Base-by-base conservation (phyloP, 2,888 invertebrate genomes). In the Eristalis tenax region DNA sequence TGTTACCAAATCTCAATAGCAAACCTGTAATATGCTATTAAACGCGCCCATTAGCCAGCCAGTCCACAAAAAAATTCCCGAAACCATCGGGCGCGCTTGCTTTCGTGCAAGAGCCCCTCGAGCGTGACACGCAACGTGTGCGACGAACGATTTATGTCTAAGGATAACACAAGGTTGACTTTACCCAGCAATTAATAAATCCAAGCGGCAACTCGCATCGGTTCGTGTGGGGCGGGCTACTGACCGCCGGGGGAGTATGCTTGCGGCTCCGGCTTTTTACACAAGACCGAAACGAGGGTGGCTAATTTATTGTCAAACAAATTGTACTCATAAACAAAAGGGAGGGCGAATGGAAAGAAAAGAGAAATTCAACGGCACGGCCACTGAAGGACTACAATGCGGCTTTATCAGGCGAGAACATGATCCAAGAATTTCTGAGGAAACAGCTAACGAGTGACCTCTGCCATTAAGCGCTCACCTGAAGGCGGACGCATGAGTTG, bases 141-240 rank as follows among this genome's bases (percentile, higher is more conserved):
- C 87, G 87, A 87, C 86, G 70, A 83, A 79, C 83, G 86, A 87
- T 83, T 87, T 83, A 87, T 83, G 87, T 80, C 64, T 69, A 73
- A 83, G 83, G 79, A 87, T 76, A 87, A 77, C 83, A 83, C 87
- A 80, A 83, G 76, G 83, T 79, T 87, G 83, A 80, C 87, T 87
- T 87, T 87, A 64, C 76, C 76, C 79, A 87, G 80, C 87, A 87
- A 87, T 87, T 87, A 87, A 87, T 87, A 87, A 87, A 80, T 87
- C 83, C 71, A 69, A 74, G 69, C 71, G 64, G 73, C 68, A 64
- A 83, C 77, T 22, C 77, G 26, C 71, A 56, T 66, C 1, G 26
- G 32, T 68, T 77, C 43, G 23, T 73, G 32, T 59, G 40, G 38
- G 40, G n/a, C 18, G 38, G 40, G n/a, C 18, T 61, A 50, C 50